Evolutionary conservation across 2,113 vertebrate species (phyloP).

Genomic region (Mastomys natalensis): DNA sequence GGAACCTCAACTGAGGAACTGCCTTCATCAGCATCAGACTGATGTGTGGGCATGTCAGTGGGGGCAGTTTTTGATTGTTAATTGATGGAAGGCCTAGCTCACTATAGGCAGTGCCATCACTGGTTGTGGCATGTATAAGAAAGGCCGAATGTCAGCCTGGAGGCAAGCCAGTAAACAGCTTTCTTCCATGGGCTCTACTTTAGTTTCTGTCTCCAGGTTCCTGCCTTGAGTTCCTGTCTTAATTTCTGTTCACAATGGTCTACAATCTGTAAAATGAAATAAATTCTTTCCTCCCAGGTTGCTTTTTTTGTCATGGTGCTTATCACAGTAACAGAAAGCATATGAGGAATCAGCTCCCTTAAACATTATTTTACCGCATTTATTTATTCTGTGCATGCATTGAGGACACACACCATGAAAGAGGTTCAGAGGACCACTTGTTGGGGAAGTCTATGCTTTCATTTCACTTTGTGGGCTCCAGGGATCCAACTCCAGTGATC

Average conservation of each 20-base stretch:
- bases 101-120: neutral
- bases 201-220: neutral
- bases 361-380: conserved; percentile 38
- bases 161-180: neutral
- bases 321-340: neutral
- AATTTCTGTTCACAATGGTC: neutral
- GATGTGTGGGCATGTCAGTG: neutral
- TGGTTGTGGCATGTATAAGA: neutral
- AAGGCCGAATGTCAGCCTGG: neutral
- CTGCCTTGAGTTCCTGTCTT: neutral
- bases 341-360: neutral
- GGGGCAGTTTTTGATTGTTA: neutral
- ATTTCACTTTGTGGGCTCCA: neutral
- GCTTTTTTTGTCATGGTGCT: neutral
- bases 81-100: neutral
- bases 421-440: neutral
- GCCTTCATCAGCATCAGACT: neutral
- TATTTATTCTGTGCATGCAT: neutral
- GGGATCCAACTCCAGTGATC: neutral
- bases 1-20: neutral
- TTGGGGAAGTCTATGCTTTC: neutral
- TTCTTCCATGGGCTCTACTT: neutral
- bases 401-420: neutral
- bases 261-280: neutral
- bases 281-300: neutral